Base-by-base conservation (phyloP, 2,888 invertebrate genomes). In the Drosophila tanythrix region DNA sequence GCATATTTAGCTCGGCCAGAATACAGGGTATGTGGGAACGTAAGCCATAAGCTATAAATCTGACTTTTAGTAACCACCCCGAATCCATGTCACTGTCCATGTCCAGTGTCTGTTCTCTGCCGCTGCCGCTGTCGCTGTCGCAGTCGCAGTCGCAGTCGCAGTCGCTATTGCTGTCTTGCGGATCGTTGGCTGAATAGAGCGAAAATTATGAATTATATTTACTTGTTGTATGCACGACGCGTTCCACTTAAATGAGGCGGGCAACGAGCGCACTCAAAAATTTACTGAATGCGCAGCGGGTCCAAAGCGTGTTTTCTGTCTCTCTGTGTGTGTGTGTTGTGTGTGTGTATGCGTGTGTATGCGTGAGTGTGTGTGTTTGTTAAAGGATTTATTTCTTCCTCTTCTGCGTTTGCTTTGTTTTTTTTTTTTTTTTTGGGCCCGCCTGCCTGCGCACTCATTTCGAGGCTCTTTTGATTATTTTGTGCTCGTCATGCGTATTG, bases 141-240 rank as follows among this genome's bases (percentile, higher is more conserved):
- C 33, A 40, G 29, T 40, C 50, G 33, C 56, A 7, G 21, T 10
- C n/a, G 27, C 55, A n/a, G 27, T 6, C 38, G 18, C 40, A 46
- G 55, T 48, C n/a, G 31, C 66, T 59, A 48, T 33, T 21, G 51
- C 68, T 61, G 70, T 70, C 64, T 55, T 66, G 62, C 51, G 59
- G 58, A 67, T 67, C 69, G 57, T 63, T 60, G 65, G 27, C 38
- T 87, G 88, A 81, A 83, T 76, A 79, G 70, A 71, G 66, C 74
- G 73, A 78, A 90, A 89, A 88, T 84, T 90, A 80, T 87, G 78
- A 87, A 90, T 87, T 87, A 84, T 90, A 71, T 90, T 87, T 89
- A 83, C 90, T 86, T 86, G 83, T 85, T 85, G 69, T 83, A 66
- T 75, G 62, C 74, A 69, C 74, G 57, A 69, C 67, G 72, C 77